Evolutionary conservation across 2,113 vertebrate species (phyloP).

Genomic region (Lampris megalopsis): DNA sequence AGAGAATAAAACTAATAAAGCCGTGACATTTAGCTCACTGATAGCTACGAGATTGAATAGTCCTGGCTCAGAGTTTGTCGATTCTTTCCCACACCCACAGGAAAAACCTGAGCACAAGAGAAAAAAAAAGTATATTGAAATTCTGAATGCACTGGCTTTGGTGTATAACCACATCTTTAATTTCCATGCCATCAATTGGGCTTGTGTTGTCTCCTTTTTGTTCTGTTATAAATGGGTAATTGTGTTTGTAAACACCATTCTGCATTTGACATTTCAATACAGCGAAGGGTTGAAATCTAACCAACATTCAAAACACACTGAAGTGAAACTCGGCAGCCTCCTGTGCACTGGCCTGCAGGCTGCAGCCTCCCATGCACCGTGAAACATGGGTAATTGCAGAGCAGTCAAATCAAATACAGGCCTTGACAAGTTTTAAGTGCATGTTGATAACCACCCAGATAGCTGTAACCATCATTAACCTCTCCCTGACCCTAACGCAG

Average conservation of each 20-base stretch:
- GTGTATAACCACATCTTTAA: too few species aligned
- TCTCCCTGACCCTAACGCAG: constrained; percentile 75
- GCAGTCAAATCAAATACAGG: constrained; percentile 46
- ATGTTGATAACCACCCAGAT: constrained; percentile 59
- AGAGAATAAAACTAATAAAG: constrained; percentile 61
- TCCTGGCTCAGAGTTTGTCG: constrained; percentile 16
- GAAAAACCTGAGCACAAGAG: constrained; percentile 9
- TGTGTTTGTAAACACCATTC: too few species aligned
- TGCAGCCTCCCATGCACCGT: not conserved
- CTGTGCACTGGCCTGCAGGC: not conserved
- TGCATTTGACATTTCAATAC: constrained; percentile 17
- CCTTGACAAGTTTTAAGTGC: constrained; percentile 37
- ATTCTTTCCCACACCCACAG: constrained; percentile 23
- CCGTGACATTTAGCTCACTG: constrained; percentile 49
- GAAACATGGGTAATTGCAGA: constrained; percentile 56
- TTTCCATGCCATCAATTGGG: too few species aligned
- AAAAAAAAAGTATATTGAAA: too few species aligned
- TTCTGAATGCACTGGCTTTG: too few species aligned
- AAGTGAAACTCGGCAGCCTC: not conserved
- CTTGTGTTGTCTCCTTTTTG: too few species aligned
- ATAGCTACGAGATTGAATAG: constrained; percentile 41
- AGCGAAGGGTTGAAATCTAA: constrained; percentile 22
- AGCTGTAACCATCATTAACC: constrained; percentile 82
- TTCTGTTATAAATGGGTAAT: too few species aligned
- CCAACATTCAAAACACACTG: not conserved